Conservation (phyloP, 1,140 invertebrate species). For the Macrobrachium rosenbergii region DNA sequence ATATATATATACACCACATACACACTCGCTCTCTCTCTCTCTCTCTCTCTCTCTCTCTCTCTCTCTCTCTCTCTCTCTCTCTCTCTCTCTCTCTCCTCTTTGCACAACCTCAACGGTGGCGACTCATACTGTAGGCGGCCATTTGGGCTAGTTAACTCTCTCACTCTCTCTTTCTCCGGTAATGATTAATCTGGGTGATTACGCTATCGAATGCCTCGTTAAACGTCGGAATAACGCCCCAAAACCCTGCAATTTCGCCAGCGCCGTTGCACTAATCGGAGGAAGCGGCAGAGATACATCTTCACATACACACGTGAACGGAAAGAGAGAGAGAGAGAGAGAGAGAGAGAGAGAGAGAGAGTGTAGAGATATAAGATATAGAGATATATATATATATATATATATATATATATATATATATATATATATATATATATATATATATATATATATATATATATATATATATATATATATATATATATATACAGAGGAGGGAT, state of each 20-base stretch:
- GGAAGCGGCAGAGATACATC: neutral
- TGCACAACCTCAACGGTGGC: too few species aligned
- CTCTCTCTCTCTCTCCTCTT: conserved; percentile 31
- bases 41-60: neutral
- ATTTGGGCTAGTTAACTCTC: conserved; percentile 2
- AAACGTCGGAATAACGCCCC: too few species aligned
- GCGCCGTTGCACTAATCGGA: too few species aligned
- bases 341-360: neutral
- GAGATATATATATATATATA: too few species aligned
- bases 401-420: too few species aligned
- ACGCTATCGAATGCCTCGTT: neutral
- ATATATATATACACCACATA: too few species aligned
- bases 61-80: neutral
- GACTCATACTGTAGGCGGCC: too few species aligned
- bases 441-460: too few species aligned
- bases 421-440: too few species aligned
- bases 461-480: too few species aligned
- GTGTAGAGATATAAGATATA: neutral
- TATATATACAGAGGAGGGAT: too few species aligned
- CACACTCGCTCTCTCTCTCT: neutral
- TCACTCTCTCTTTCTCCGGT: neutral
- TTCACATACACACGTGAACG: neutral
- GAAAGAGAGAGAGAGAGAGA: conserved; percentile 26
- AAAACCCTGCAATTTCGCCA: too few species aligned
- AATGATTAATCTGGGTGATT: neutral